Evolutionary conservation across 1,140 invertebrate genomes (phyloP), one percentile per base, ranked within the genome.

Genomic region (Apis dorsata): DNA sequence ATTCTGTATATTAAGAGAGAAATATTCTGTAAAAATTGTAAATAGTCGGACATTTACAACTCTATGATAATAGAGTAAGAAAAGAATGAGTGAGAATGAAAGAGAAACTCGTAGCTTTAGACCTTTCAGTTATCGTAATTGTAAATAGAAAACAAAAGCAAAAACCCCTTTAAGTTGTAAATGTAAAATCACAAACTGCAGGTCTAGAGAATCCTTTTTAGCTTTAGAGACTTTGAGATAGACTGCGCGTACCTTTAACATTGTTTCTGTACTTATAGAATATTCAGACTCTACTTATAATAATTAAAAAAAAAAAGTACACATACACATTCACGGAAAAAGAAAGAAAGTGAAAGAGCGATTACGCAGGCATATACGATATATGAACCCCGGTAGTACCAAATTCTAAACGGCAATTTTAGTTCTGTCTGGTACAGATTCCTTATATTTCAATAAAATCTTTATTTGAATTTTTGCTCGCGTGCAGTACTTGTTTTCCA

Each of bases 351-450:
- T 49, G 57, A 53, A 90, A 88, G 85, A 93, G 89, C 90, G 87
- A 82, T 76, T 91, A 93, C 86, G 90, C 91, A 93, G 91, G 90
- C 89, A 93, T 93, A 92, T 92, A 93, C 90, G 90, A 93, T 93
- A 93, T 91, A 89, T 93, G 92, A 94, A 94, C 92, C 93, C 93
- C 93, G 90, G 91, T 94, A 94, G 93, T 92, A 94, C 92, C 93
- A 94, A 94, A 94, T 93, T 92, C 92, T 44, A 94, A 59, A 91
- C 93, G 91, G 92, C 93, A 94, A 94, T 93, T 94, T 94, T 94
- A 94, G 93, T 94, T 94, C 93, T 94, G 93, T 94, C 93, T 94
- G 93, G 93, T 93, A 94, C 93, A 94, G 93, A 94, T 94, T 93
- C 92, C 93, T 93, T 94, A 94, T 93, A 93, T 93, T 94, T 94